Evolutionary conservation across 2,797 vertebrate species (phyloP), one percentile per base, ranked within the genome.

Genomic region (Echiichthys vipera): DNA sequence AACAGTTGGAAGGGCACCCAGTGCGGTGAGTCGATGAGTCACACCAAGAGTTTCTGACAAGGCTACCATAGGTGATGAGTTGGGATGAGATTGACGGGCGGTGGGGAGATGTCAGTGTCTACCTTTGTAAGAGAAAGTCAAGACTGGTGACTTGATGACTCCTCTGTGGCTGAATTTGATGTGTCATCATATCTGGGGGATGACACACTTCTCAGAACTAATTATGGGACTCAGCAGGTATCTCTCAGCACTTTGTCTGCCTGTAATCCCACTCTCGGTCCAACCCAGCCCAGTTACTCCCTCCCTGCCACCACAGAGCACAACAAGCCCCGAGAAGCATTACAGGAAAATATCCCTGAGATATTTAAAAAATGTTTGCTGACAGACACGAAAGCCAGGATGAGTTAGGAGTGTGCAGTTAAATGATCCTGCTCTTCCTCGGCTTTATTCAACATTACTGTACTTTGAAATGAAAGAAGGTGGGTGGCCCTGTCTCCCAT

Each of bases 191-290:
- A 56, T 75, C 74, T 63, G 36, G n/a, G 7, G 25, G 59, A 71
- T 69, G 78, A 69, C 57, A 82, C 58, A 71, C 42, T 80, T 80
- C 65, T 77, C 54, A 45, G 39, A 58, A 18, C 27, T 59, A 49
- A 85, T 88, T 80, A 81, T 72, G 74, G 42, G 61, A 77, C 80
- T 86, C 61, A 61, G 68, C 64, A 83, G 74, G 64, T 57, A 58
- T 90, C 88, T 71, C 72, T 92, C 88, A 86, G 75, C 85, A 73
- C 84, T 65, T 53, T 63, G 78, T 78, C 78, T 72, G 63, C 40
- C 65, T 55, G 40, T 86, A 85, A 88, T 86, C 77, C 78, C 13
- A 7, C 51, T 69, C 39, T 43, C 29, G 57, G 45, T 47, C 45
- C 30, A 10, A 17, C 69, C 67, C 59, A 53, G 34, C 61, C 61